Evolutionary conservation across 2,113 vertebrate species (phyloP).

Genomic region (Pogona vitticeps): DNA sequence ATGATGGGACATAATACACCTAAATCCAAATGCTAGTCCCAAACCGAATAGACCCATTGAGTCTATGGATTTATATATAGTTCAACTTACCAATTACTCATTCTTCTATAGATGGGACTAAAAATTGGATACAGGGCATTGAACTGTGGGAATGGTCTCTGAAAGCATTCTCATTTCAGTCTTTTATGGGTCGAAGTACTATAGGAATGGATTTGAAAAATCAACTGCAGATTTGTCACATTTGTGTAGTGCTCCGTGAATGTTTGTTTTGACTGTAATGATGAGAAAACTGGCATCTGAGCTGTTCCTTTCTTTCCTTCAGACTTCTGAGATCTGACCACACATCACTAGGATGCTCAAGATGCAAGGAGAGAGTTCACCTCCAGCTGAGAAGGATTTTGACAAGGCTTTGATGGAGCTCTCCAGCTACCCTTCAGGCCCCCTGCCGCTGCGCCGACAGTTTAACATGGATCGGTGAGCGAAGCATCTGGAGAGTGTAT

Average conservation of each 20-base stretch:
- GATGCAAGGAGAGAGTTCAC: background rate
- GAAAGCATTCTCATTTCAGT: background rate
- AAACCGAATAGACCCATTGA: too few relatives aligned
- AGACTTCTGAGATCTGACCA: background rate
- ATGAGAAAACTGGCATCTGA: background rate
- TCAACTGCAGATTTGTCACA: background rate
- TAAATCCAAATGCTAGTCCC: background rate
- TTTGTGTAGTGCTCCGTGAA: background rate
- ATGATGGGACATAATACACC: background rate
- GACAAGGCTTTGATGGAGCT: background rate
- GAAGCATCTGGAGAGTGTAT: slow-evolving; percentile 21
- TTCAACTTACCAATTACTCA: background rate
- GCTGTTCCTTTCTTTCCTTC: background rate
- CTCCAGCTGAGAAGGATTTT: background rate
- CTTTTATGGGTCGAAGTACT: background rate
- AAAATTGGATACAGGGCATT: too few relatives aligned
- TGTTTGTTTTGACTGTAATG: background rate
- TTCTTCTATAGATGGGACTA: too few relatives aligned
- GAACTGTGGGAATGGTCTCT: background rate
- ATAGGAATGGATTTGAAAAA: background rate
- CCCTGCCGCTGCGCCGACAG: background rate
- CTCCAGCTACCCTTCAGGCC: background rate
- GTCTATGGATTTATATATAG: too few relatives aligned
- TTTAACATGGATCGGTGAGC: fast-evolving
- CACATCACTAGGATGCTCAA: background rate